These are phyloP conservation scores for Thamnophis sirtalis DNA, from an alignment of 2,113 vertebrate genomes.

Conservation along the genomic window DNA sequence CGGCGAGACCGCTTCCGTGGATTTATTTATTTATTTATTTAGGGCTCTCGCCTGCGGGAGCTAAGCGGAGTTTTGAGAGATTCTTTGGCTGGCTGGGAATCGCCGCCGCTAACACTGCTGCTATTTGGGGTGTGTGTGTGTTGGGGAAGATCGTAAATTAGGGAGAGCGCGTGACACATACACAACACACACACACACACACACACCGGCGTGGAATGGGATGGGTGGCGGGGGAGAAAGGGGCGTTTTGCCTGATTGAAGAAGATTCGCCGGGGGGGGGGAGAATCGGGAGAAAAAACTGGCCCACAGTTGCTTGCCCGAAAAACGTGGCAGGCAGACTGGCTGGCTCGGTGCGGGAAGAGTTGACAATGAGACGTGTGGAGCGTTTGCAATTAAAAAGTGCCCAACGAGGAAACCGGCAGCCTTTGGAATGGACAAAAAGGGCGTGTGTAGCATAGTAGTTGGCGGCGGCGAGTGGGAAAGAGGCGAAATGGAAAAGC, in stretches of 20 bases:
- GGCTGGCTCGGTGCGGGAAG: background rate
- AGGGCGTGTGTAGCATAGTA: background rate
- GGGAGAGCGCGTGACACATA: background rate
- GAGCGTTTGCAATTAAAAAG: conserved; percentile 15
- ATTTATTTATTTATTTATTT: background rate
- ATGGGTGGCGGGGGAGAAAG: background rate
- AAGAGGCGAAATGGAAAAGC: background rate
- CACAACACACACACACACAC: background rate
- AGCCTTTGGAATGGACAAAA: background rate
- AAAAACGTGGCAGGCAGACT: background rate
- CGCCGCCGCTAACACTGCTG: background rate
- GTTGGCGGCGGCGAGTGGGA: background rate
- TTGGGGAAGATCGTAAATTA: conserved; percentile 9
- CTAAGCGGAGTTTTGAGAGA: conserved; percentile 16
- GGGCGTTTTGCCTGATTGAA: background rate
- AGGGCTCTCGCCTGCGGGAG: background rate
- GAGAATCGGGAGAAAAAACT: background rate
- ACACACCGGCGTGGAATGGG: background rate
- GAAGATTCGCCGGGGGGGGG: background rate
- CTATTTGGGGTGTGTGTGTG: background rate
- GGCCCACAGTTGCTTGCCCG: background rate
- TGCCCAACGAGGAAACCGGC: background rate
- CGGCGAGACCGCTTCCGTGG: background rate
- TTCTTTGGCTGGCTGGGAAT: conserved; percentile 4
- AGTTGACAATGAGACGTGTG: conserved; percentile 9